phyloP scores from a whole-genome alignment of 2,113 vertebrate genomes.

The Petromus typicus region DNA sequence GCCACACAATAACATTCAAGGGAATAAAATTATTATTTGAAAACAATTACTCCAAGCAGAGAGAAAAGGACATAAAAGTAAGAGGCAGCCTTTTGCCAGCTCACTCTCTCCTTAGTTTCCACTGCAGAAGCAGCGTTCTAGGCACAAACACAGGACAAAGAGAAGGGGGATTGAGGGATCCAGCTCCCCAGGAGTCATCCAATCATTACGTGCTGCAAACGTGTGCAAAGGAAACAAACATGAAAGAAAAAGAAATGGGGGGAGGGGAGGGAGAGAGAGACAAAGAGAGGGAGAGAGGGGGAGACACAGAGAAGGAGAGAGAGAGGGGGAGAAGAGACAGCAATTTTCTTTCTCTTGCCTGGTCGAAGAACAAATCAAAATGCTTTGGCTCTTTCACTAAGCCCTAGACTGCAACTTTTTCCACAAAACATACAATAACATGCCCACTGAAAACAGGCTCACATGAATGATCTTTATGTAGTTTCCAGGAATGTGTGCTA shows the following conservation, averaged over 20 bases:
- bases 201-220: background rate
- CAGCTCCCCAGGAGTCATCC: background rate
- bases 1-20: background rate
- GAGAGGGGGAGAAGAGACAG: too few species aligned
- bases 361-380: background rate
- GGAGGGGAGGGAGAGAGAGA: background rate
- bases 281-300: too few species aligned
- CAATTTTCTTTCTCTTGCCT: background rate
- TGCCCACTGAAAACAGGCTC: background rate
- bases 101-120: background rate
- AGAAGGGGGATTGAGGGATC: background rate
- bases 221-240: background rate
- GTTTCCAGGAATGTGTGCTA: background rate
- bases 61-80: background rate
- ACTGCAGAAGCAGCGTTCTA: background rate
- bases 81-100: background rate
- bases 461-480: background rate
- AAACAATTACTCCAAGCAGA: constrained; percentile 22
- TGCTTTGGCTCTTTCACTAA: background rate
- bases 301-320: too few species aligned
- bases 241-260: background rate
- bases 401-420: background rate
- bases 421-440: background rate
- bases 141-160: background rate
- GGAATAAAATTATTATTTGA: background rate